Base-by-base conservation (phyloP, 2,888 invertebrate genomes). In the Eugnorisma glareosa region DNA sequence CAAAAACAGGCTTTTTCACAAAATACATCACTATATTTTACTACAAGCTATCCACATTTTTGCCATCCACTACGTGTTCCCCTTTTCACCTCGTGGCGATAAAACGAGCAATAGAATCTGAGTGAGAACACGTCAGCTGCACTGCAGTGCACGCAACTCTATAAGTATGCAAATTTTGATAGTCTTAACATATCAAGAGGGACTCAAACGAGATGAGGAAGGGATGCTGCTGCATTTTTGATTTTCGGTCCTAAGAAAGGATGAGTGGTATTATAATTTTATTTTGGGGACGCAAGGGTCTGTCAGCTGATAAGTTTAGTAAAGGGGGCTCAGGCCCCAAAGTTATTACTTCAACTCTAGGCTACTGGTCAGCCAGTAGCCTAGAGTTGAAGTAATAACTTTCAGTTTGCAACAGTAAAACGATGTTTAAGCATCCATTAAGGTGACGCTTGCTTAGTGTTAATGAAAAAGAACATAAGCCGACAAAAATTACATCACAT, bases 141-240 rank as follows among this genome's bases (percentile, higher is more conserved):
- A 88, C 83, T 82, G 67, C 57, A 77, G 71, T 86, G 85, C 86
- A 86, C 83, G 73, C 84, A 85, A 86, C 82, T 82, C 89, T 83
- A 90, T 90, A 87, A 91, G 82, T 90, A 91, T 91, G 92, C 88
- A 90, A 92, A 91, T 88, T 84, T 86, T 86, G 81, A 88, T 90
- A 88, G 89, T 85, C 89, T 88, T 89, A 84, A 72, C 77, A 79
- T 81, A 77, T 81, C 73, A 75, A 70, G 43, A 79, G 71, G 64
- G 59, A 40, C 43, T 59, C 74, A 48, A 69, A 37, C 45, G 57
- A 24, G 57, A 71, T 59, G 78, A 63, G 59, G 63, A 54, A 63
- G 80, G 73, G 81, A 72, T 28, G 66, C 24, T 18, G 70, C 28
- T 79, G 75, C 80, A 84, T 70, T 84, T 86, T 73, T 66, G 37